Conservation (phyloP, 2,113 vertebrate species). For the Psammodynastes pulverulentus region DNA sequence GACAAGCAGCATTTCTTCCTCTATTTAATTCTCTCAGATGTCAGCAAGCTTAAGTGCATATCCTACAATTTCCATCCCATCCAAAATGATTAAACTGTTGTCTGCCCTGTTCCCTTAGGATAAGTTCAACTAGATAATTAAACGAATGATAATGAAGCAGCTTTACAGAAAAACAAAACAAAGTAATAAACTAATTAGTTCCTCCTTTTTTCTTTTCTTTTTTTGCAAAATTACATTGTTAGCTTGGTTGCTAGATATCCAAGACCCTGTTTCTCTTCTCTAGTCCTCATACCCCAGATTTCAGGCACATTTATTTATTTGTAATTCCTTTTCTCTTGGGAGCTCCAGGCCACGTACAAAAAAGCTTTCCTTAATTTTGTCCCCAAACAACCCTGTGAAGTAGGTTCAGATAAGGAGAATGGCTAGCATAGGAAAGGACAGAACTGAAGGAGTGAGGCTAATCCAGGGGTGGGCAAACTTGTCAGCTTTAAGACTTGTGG, state of each 20-base stretch:
- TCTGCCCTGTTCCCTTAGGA: not conserved
- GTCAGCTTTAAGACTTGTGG: too few relatives aligned
- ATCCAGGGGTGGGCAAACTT: too few relatives aligned
- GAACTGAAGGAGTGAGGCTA: not conserved
- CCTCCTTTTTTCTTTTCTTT: not conserved
- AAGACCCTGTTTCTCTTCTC: not conserved
- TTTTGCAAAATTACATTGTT: not conserved
- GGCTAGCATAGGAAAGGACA: not conserved
- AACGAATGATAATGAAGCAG: not conserved
- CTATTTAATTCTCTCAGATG: not conserved
- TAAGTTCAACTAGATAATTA: not conserved
- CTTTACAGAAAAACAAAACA: not conserved
- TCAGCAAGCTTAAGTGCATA: not conserved
- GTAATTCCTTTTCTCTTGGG: not conserved
- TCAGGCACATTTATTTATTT: not conserved
- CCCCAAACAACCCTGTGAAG: not conserved
- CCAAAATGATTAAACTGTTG: not conserved
- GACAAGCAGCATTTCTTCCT: not conserved
- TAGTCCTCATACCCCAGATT: not conserved
- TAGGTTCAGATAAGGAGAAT: not conserved
- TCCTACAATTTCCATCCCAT: not conserved
- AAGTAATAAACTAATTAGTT: not conserved
- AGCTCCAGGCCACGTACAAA: not conserved
- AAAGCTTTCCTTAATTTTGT: not conserved
- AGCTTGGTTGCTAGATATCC: not conserved